Evolutionary conservation across 2,797 vertebrate species (phyloP), one percentile per base, ranked within the genome.

Genomic region (Gorsachius magnificus): DNA sequence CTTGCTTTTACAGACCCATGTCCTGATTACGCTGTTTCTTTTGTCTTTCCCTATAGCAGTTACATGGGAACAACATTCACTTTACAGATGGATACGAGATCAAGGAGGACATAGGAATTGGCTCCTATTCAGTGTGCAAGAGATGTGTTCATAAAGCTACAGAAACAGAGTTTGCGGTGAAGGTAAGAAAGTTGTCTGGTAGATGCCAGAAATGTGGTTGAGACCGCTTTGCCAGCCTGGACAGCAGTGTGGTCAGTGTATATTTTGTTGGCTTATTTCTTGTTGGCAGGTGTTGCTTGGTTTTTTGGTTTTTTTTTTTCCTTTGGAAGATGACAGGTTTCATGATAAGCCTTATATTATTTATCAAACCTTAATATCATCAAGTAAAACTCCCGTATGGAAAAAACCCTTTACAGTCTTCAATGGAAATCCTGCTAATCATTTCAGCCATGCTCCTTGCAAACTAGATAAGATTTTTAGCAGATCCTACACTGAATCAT

Each of bases 51-150:
- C 93, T 80, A 2, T 77, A 99, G 99, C 99, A 99, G 96, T 95
- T 99, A 76, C 99, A 99, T 29, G 99, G 99, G 45, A 99, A 99
- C 97, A 99, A 98, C 77, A 96, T 99, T 97, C 98, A 98, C 94
- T 99, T 99, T 95, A 98, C 97, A 22, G 99, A 99, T 13, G 98
- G 99, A 86, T 99, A 99, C 0, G 99, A 99, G 96, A 96, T 99
- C 93, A 99, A 99, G 96, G 99, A 99, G 94, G 99, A 99, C 95
- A 98, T 99, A 11, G 98, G 98, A 53, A 97, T 98, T 85, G 98
- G 99, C 9, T 98, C 98, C 29, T 98, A 98, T 64, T 99, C 99
- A 0, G 98, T 99, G 88, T 99, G 98, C 97, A 99, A 97, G 94
- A 98, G 99, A 31, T 99, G 99, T 35, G 97, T 99, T 69, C 99